These are phyloP conservation scores for Glyphotaelius pellucidus DNA, from an alignment of 2,888 invertebrate species.

Conservation along the genomic window DNA sequence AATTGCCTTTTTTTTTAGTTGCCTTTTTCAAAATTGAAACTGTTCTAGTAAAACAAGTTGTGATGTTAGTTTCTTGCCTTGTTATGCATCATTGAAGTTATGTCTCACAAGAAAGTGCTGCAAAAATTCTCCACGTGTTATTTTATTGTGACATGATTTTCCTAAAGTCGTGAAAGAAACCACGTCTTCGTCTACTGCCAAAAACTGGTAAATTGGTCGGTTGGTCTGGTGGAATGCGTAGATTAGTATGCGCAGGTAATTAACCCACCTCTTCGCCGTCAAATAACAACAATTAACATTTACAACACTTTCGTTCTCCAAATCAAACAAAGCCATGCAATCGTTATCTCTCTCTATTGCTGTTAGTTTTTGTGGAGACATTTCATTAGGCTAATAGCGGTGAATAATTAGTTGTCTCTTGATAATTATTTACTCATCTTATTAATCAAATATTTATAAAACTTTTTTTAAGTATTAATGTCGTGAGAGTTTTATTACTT, in stretches of 20 bases:
- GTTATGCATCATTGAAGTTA: no score
- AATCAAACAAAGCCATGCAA: not conserved
- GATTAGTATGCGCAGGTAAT: not conserved
- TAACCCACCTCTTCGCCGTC: not conserved
- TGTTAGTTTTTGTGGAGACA: not conserved
- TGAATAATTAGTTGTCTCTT: not conserved
- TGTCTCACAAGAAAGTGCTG: no score
- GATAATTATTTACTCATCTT: not conserved
- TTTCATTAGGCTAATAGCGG: not conserved
- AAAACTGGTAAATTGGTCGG: not conserved
- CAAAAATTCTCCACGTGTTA: no score
- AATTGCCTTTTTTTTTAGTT: no score
- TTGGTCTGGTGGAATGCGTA: not conserved
- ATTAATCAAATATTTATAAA: not conserved
- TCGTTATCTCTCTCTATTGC: not conserved
- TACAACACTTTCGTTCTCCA: slow-evolving; percentile 24
- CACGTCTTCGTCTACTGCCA: not conserved
- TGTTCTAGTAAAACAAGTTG: no score
- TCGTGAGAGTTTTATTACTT: no score
- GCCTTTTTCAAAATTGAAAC: no score
- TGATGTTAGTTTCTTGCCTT: no score
- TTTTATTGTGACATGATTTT: no score
- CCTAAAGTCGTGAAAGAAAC: not conserved
- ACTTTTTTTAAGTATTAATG: not conserved
- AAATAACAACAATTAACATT: slow-evolving; percentile 10